Base-by-base conservation (phyloP, 2,888 invertebrate species). In the Coremacera marginata region DNA sequence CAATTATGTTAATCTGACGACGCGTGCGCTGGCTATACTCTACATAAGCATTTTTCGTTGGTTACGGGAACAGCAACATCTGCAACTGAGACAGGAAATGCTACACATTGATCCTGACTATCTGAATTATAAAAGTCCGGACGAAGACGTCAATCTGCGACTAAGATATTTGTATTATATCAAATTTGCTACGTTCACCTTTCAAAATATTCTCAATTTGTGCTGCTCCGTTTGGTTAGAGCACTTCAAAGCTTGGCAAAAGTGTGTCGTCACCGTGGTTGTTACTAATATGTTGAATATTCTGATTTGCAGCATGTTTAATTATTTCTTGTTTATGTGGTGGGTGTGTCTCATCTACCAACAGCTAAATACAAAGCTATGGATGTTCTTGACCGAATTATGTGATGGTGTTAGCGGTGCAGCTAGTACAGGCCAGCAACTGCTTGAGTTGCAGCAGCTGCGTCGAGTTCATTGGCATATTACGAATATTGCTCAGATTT, bases 391-490 rank as follows among this genome's bases (percentile, higher is more conserved):
- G 44, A 44, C 3, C 44, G 0, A 7, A 14, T 2, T 44, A 11
- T 11, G 44, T 44, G 11, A 44, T 44, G 44, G 7, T 14, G 44
- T 2, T 14, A 44, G 44, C 14, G 67, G 19, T 19, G 22, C 11
- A 44, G 9, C 22, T 16, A 7, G 19, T 8, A 0, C n/a, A 9
- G 5, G 0, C 1, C 22, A 19, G 37, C 19, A 37, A 19, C n/a
- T 44, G 3, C 22, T 44, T 19, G 44, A 67, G 37, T 19, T 67
- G 19, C 67, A 44, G n/a, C 67, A 44, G 25, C 16, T 67, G 49
- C 44, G 67, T 44, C 22, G 67, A 19, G 49, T 51, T 51, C 68
- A 68, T 27, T 68, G 68, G 68, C 68, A 19, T 25, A 16, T 68
- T 16, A 51, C 51, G 11, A 27, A 49, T 11, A 27, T 68, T 4